Percentiles rank a stretch among this genome's conserved stretches.
Evolutionary conservation across 37 sponge, comb jelly and placozoan species (phyloP).

Genomic region (Hormiphora californensis): DNA sequence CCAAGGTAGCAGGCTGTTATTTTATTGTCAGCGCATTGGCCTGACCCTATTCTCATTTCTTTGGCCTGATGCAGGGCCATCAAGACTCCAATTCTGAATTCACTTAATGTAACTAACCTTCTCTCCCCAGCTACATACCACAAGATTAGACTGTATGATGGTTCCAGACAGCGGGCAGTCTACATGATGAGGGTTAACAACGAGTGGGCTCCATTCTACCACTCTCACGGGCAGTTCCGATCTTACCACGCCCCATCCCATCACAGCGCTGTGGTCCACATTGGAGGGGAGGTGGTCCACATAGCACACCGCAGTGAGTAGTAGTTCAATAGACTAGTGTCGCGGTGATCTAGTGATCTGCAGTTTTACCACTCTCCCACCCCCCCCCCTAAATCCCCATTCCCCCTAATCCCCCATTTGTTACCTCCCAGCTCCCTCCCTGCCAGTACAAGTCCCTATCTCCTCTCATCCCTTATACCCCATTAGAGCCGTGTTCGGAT

Average conservation of each 20-base stretch:
- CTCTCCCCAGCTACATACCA: neutral
- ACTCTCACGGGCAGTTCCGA: neutral
- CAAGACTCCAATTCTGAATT: neutral
- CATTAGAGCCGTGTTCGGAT: neutral
- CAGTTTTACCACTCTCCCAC: no score
- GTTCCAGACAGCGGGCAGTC: neutral
- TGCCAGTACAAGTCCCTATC: no score
- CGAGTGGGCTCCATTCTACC: neutral
- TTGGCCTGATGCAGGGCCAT: neutral
- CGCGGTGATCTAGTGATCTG: no score
- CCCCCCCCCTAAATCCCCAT: no score
- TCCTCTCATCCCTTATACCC: no score
- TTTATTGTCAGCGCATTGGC: no score
- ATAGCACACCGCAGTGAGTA: conserved; percentile 7
- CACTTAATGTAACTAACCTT: neutral
- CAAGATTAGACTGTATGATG: neutral
- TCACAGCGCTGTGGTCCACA: neutral
- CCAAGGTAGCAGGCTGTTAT: no score
- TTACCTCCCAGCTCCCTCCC: no score
- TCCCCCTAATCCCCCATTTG: no score
- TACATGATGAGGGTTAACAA: neutral
- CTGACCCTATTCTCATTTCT: no score
- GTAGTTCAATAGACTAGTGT: neutral
- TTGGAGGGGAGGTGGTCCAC: neutral
- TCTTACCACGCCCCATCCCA: conserved; percentile 1